phyloP scores from a whole-genome alignment of 2,113 vertebrate species.

The Pedetes capensis region DNA sequence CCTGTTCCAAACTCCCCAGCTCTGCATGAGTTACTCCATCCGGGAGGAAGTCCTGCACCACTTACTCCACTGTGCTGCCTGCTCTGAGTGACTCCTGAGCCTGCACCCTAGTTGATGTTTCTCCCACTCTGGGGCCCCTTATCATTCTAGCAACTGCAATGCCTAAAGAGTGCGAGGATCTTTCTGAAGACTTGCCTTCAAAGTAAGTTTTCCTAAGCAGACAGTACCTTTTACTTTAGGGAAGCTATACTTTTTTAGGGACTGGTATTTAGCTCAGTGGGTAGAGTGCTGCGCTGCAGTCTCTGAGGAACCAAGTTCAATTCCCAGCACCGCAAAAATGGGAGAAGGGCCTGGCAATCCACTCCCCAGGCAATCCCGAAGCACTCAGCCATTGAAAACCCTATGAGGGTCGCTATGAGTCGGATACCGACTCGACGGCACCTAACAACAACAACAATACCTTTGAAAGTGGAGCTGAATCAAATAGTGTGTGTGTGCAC shows the following conservation, averaged over 20 bases:
- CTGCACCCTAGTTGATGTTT: too few relatives aligned
- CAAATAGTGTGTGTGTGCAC: not conserved
- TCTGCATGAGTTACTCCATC: not conserved
- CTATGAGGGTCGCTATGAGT: too few relatives aligned
- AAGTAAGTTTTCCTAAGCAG: conserved; percentile 18
- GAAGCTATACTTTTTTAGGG: too few relatives aligned
- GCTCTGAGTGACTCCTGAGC: not conserved
- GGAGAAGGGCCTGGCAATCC: too few relatives aligned
- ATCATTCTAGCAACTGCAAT: not conserved
- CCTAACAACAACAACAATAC: too few relatives aligned
- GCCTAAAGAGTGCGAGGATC: not conserved
- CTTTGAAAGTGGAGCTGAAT: not conserved
- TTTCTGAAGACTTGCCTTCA: not conserved
- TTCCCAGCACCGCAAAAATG: too few relatives aligned
- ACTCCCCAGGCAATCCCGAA: too few relatives aligned
- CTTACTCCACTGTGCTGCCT: not conserved
- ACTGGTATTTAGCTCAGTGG: too few relatives aligned
- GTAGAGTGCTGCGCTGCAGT: too few relatives aligned
- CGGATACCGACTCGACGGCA: too few relatives aligned
- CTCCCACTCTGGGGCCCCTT: not conserved
- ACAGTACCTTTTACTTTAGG: not conserved
- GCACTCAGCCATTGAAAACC: too few relatives aligned
- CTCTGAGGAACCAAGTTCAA: too few relatives aligned
- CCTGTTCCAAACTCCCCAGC: not conserved
- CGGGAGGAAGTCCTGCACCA: not conserved